phyloP scores from a whole-genome alignment of 2,113 vertebrate species.

The Leucopsar rothschildi region DNA sequence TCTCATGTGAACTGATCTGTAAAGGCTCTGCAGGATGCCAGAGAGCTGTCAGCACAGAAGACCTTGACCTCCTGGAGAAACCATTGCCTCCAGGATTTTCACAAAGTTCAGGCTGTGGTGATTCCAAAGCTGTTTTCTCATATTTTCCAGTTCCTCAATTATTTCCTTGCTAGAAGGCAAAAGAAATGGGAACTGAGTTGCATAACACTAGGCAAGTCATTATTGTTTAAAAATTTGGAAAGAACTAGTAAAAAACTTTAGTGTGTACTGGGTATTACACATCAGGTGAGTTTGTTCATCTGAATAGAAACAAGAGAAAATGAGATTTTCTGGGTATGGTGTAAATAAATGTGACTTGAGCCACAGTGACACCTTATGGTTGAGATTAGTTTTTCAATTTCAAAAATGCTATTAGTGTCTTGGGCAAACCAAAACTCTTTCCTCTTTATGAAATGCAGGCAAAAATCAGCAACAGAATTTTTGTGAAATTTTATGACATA shows the following conservation, averaged over 20 bases:
- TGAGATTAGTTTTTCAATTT: neutral
- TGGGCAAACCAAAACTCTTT: neutral
- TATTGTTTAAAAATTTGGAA: neutral
- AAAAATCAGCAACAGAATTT: neutral
- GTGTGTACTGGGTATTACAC: neutral
- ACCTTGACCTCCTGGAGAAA: neutral
- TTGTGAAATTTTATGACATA: neutral
- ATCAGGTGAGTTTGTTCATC: neutral
- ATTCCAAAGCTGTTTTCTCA: neutral
- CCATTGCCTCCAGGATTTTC: neutral
- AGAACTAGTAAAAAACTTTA: neutral
- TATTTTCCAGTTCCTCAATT: neutral
- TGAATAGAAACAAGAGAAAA: conserved; percentile 1
- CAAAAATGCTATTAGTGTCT: neutral
- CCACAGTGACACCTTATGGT: conserved; percentile 57
- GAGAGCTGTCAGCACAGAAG: neutral
- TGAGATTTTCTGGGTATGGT: neutral
- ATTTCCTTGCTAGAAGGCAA: neutral
- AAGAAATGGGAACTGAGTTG: neutral
- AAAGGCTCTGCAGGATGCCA: neutral
- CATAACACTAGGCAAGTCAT: neutral
- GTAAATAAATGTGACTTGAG: neutral
- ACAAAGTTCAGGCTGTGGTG: neutral
- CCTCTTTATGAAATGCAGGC: neutral
- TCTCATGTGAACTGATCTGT: neutral